Evolutionary conservation across 2,797 vertebrate genomes (phyloP), one percentile per base, ranked within the genome.

Genomic region (Chelmon rostratus): DNA sequence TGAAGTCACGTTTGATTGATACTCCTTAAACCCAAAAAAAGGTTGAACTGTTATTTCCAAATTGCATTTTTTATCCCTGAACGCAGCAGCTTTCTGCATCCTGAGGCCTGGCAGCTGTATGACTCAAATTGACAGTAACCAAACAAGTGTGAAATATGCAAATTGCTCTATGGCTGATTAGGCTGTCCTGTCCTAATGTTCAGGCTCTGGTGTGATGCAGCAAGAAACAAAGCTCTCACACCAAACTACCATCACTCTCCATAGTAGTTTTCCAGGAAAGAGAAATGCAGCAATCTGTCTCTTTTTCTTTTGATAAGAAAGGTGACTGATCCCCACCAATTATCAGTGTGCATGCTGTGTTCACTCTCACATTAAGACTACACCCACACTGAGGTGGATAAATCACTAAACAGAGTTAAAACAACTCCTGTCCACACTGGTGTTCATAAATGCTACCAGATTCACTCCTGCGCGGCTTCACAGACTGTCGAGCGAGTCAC

Each of bases 81-180:
- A 53, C 76, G 57, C 53, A 70, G 75, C 68, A 73, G 57, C 54
- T 67, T 68, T 56, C 40, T 53, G 31, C 10, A 0, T 70, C 40
- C 88, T 62, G 68, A 72, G 46, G 58, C 84, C 46, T 40, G 74
- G 62, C 76, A 85, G 78, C 67, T 65, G 49, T 42, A 59, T 40
- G 67, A 84, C 50, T 87, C 67, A 78, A 54, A 73, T 46, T 1
- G 28, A 80, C 74, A 69, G 49, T 21, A 56, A 52, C 57, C 23
- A 62, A 73, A 84, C 50, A 76, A 44, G 73, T 76, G 86, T 79
- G 62, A 79, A 84, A 75, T 58, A 68, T 65, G 73, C 76, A 78
- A 54, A 81, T 78, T 75, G 68, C 73, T 88, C 58, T 65, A 28
- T 44, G 64, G 71, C 70, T 80, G 83, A 81, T 73, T 72, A 53